phyloP scores from a whole-genome alignment of 2,797 vertebrate genomes.

The Aulostomus chinensis region DNA sequence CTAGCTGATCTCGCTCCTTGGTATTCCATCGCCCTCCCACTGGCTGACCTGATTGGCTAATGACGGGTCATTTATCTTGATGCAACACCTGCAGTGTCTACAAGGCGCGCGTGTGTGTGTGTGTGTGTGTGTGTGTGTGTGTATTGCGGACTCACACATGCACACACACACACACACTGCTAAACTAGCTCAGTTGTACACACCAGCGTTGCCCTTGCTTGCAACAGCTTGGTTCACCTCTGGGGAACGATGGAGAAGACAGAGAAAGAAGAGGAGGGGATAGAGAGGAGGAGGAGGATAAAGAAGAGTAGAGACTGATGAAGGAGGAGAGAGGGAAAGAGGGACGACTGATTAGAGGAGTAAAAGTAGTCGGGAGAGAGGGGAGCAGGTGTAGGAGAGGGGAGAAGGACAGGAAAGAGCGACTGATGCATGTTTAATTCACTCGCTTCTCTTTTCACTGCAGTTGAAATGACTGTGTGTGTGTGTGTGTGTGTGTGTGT shows the following conservation, averaged over 20 bases:
- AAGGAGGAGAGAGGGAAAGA: slow-evolving; percentile 12
- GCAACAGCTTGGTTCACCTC: slow-evolving; percentile 63
- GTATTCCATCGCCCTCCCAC: slow-evolving; percentile 69
- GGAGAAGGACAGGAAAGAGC: slow-evolving; percentile 18
- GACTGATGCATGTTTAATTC: slow-evolving; percentile 65
- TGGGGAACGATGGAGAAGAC: slow-evolving; percentile 40
- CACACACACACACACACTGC: slow-evolving; percentile 9
- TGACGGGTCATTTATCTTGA: slow-evolving; percentile 81
- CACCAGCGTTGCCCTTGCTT: slow-evolving; percentile 46
- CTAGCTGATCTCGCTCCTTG: slow-evolving; percentile 52
- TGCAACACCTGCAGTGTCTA: slow-evolving; percentile 74
- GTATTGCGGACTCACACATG: background rate
- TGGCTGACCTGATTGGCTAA: slow-evolving; percentile 77
- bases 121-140: slow-evolving; percentile 22
- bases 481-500: too few relatives aligned
- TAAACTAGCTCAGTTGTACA: slow-evolving; percentile 21
- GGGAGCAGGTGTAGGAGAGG: background rate
- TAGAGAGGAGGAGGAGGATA: slow-evolving; percentile 11
- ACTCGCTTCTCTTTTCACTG: slow-evolving; percentile 56
- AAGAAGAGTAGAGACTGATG: slow-evolving; percentile 23
- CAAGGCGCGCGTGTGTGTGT: slow-evolving; percentile 14
- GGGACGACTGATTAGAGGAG: background rate
- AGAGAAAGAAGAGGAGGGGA: slow-evolving; percentile 1
- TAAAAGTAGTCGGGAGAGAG: background rate
- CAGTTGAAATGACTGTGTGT: slow-evolving; percentile 37